A percentile compares a stretch with the other conserved stretches of the same genome.
phyloP scores from a whole-genome alignment of 1,140 invertebrate species.

The Drosophila parvula region DNA sequence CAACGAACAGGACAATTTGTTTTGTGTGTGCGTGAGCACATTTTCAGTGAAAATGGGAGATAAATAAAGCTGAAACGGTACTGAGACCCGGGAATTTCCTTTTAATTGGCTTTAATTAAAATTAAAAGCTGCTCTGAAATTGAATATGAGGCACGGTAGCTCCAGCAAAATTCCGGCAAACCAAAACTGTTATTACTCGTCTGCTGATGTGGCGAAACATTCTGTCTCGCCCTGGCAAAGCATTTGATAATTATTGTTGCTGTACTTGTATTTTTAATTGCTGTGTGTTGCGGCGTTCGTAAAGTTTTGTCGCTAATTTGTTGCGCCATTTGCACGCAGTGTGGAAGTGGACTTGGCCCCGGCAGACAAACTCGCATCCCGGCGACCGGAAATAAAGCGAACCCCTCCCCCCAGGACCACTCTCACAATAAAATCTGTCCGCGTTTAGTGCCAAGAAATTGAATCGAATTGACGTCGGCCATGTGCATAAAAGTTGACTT shows the following conservation, averaged over 20 bases:
- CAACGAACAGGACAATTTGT: conserved; percentile 59
- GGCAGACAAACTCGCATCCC: conserved; percentile 16
- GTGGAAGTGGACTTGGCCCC: conserved; percentile 13
- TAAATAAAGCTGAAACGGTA: background rate
- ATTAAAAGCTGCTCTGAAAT: conserved; percentile 72
- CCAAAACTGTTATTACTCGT: conserved; percentile 39
- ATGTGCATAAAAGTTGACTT: conserved; percentile 65
- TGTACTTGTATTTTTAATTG: conserved; percentile 70
- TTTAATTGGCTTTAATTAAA: conserved; percentile 80
- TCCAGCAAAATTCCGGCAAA: background rate
- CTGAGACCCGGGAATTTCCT: conserved; percentile 32
- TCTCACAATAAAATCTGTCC: conserved; percentile 24
- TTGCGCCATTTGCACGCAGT: conserved; percentile 62
- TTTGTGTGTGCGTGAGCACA: conserved; percentile 71
- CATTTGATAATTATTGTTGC: conserved; percentile 54
- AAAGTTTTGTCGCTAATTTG: conserved; percentile 79
- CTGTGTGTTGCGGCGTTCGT: conserved; percentile 46
- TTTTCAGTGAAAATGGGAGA: conserved; percentile 27
- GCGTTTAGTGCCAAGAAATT: conserved; percentile 64
- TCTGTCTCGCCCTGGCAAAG: conserved; percentile 44
- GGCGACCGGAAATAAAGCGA: conserved; percentile 26
- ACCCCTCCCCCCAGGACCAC: conserved; percentile 12
- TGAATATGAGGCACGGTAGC: conserved; percentile 66
- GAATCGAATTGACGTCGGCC: conserved; percentile 57
- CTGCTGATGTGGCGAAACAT: conserved; percentile 46